Base-by-base conservation (phyloP, 2,888 invertebrate genomes). In the Seladonia tumulorum region DNA sequence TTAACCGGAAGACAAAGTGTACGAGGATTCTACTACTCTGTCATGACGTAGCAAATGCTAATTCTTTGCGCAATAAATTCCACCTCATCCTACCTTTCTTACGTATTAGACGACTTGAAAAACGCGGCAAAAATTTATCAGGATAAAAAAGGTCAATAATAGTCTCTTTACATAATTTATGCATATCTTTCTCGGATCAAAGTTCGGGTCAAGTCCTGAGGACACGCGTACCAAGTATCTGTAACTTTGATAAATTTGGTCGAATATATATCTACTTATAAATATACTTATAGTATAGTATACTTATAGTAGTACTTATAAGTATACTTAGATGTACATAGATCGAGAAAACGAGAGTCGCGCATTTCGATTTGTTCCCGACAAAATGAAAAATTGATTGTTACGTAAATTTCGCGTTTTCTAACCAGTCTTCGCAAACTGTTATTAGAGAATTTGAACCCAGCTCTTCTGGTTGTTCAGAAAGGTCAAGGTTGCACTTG, bases 31-130 rank as follows among this genome's bases (percentile, higher is more conserved):
- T 47, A 53, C 42, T 39, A 22, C 2, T 76, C 60, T 76, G 70
- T 81, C 78, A 10, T 76, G 87, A 90, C 85, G 87, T 85, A 87
- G 87, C 83, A 91, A 89, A 92, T 91, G 88, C 82, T 90, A 91
- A 92, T 91, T 18, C 39, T 89, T 91, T 90, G 88, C 86, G 88
- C 79, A 91, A 90, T 76, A 87, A 60, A 77, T 68, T 8, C 47
- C 45, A 53, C 42, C 75, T 29, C 29, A 18, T 60, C 14, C 42
- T 45, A 18, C 10, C 66, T 22, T 73, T 35, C 35, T 5, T 39
- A 63, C 79, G 76, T 63, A 57, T 60, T 42, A 49, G 53, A 71
- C 35, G 45, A 42, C 29, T 70, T 68, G 12, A 68, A 45, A 68
- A 72, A 47, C 12, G 57, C 12, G 18, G 35, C 35, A 76, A 60